Conservation (phyloP, 2,797 vertebrate species). For the Anguilla megastoma region DNA sequence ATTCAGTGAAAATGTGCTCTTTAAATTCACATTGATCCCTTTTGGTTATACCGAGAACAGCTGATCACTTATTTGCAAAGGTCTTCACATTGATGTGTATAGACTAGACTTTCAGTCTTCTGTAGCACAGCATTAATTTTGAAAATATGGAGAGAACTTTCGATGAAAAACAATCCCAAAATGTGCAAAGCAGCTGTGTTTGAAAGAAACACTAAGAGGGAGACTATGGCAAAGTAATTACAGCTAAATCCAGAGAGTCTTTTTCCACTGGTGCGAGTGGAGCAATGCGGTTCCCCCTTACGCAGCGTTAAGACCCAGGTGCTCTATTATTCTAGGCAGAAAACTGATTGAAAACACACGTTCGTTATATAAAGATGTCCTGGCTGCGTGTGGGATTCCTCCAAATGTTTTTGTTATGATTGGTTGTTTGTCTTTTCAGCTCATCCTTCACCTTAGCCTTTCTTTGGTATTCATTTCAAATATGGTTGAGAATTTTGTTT, state of each 20-base stretch:
- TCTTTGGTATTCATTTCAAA: not conserved
- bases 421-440: not conserved
- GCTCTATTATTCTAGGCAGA: not conserved
- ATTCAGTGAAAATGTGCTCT: not conserved
- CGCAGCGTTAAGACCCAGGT: slow-evolving; percentile 1
- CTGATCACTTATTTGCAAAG: not conserved
- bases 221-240: slow-evolving; percentile 59
- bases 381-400: slow-evolving; percentile 8
- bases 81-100: not conserved
- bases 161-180: slow-evolving; percentile 29
- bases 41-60: not conserved
- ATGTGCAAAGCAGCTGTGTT: slow-evolving; percentile 69
- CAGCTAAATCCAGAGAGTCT: slow-evolving; percentile 63
- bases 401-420: slow-evolving; percentile 27
- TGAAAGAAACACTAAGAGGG: slow-evolving; percentile 57
- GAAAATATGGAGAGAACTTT: not conserved
- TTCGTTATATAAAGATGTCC: slow-evolving; percentile 32
- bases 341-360: slow-evolving; percentile 15
- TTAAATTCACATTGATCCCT: not conserved
- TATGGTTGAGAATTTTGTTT: not conserved
- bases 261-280: slow-evolving; percentile 56
- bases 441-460: not conserved
- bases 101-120: not conserved
- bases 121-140: not conserved
- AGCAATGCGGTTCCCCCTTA: slow-evolving; percentile 39